These are phyloP conservation scores for Saturnia japonica DNA, from an alignment of 2,888 invertebrate species.

Conservation along the genomic window DNA sequence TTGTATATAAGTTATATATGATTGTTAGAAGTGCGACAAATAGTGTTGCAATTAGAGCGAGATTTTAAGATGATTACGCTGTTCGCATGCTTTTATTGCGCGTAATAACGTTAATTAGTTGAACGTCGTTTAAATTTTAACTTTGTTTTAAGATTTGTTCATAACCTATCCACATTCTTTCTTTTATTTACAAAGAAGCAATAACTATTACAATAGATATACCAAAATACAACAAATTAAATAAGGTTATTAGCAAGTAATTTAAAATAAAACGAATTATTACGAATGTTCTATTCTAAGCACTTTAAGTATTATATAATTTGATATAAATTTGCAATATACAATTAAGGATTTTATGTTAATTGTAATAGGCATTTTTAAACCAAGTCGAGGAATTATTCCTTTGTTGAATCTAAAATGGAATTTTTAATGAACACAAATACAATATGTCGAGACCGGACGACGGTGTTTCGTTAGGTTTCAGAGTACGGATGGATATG, in stretches of 20 bases:
- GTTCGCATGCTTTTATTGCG: not conserved
- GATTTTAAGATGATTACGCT: constrained; percentile 21
- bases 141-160: not conserved
- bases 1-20: constrained; percentile 42
- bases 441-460: not conserved
- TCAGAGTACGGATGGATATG: not conserved
- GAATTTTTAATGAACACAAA: not conserved
- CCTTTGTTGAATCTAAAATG: not conserved
- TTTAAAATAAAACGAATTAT: not conserved
- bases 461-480: not conserved
- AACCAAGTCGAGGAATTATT: not conserved
- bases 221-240: not conserved
- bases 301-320: not conserved
- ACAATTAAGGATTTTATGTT: not conserved
- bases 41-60: constrained; percentile 40
- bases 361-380: not conserved
- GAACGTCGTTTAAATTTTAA: not conserved
- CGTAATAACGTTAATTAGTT: not conserved
- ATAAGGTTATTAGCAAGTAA: not conserved
- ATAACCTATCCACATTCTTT: not conserved
- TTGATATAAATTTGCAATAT: not conserved
- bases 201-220: not conserved
- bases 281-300: not conserved
- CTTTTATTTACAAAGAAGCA: not conserved
- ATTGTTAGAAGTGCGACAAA: constrained; percentile 41